phyloP scores from a whole-genome alignment of 2,888 invertebrate species.

The Chorisops tibialis region DNA sequence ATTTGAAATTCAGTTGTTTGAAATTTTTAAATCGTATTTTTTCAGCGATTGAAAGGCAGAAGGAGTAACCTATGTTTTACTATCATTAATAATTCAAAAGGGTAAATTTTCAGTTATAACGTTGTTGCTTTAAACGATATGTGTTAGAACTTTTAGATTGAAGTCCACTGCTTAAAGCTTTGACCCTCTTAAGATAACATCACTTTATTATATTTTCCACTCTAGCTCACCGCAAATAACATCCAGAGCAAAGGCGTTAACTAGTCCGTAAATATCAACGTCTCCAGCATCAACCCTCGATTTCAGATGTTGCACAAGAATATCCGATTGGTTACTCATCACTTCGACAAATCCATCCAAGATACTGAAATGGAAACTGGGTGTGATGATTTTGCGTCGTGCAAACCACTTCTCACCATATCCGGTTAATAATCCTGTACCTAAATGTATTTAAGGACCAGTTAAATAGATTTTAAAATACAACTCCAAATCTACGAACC shows the following conservation, averaged over 20 bases:
- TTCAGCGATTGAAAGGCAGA: no score
- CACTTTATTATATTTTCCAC: no score
- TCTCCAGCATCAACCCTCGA: slow-evolving; percentile 24
- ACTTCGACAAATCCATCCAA: slow-evolving; percentile 44
- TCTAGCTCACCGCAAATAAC: slow-evolving; percentile 45
- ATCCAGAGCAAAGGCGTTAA: slow-evolving; percentile 50
- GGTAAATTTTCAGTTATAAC: no score
- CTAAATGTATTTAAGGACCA: background rate
- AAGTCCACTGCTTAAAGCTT: no score
- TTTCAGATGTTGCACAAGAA: background rate
- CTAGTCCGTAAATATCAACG: slow-evolving; percentile 51
- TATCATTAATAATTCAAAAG: no score
- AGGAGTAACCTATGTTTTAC: no score
- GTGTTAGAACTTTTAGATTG: no score
- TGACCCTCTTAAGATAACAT: no score
- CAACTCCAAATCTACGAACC: background rate
- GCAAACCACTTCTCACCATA: slow-evolving; percentile 50
- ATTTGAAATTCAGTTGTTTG: no score
- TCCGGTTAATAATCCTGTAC: slow-evolving; percentile 17
- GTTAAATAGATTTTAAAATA: no score
- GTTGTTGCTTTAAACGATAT: no score
- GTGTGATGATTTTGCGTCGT: slow-evolving; percentile 50
- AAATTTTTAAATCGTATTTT: no score
- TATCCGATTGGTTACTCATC: slow-evolving; percentile 19
- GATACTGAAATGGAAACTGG: slow-evolving; percentile 51